Evolutionary conservation across 1,140 invertebrate genomes (phyloP), one percentile per base, ranked within the genome.

Genomic region (Megalopta genalis): DNA sequence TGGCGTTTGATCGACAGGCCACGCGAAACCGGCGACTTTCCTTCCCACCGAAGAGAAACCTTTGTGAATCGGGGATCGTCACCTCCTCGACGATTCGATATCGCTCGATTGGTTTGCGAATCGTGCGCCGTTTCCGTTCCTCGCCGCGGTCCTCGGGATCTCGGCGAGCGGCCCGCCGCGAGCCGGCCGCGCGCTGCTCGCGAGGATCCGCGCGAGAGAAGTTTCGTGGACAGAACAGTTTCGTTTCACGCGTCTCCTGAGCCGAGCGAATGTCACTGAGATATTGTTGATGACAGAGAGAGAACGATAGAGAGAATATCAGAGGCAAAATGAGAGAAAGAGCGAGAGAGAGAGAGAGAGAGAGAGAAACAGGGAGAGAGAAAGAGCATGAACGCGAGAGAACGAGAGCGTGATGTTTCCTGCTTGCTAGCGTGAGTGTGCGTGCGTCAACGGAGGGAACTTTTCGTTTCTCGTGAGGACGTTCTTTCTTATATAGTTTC

Each of bases 161-260:
- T 4, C 8, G 65, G 60, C 71, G 59, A 32, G 46, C 67, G 69
- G 62, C 54, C 66, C 62, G n/a, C n/a, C n/a, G 32, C 32, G 32
- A 32, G 4, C 1, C 32, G 32, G 32, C 32, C 1, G 32, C 32
- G 32, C 32, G 32, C 37, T 7, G 60, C 52, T 80, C 63, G 81
- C 70, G 81, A 60, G 73, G 70, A 81, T 83, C 75, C 81, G 81
- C 75, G 82, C 42, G 42, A 12, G 86, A 84, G 76, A 85, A 84
- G 86, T 87, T 89, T 89, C 88, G 14, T 16, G 42, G 14, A 52
- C 5, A 85, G 85, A 84, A 87, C 84, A 84, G 85, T 87, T 89
- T 89, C 85, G 80, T 88, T 82, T 82, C 81, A 73, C 62, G 82
- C 72, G 78, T 80, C 68, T 18, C 62, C 57, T 14, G 49, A 73